Evolutionary conservation across 2,113 vertebrate genomes (phyloP), one percentile per base, ranked within the genome.

Genomic region (Podiceps cristatus): DNA sequence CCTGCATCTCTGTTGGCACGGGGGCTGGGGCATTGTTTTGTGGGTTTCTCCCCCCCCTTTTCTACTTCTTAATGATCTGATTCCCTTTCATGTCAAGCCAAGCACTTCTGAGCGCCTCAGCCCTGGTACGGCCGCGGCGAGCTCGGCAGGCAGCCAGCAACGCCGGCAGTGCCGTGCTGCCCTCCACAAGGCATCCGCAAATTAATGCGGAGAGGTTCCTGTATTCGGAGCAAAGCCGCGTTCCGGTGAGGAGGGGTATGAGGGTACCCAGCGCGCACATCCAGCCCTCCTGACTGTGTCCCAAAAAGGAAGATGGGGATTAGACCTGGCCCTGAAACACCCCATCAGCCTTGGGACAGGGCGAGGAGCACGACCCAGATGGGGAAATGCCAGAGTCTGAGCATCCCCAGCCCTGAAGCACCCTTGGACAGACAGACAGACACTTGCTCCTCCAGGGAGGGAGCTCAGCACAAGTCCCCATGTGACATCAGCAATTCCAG

Each of bases 351-450:
- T 31, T 16, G 18, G 37, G 2, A 5, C 0, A 35, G 33, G 15
- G 19, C 3, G 0, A n/a, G 28, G 11, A 62, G 66, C 0, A 0
- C 0, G 0, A 28, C 10, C 16, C 5, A 4, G 33, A 28, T 3
- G 31, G 52, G 53, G 37, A 29, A 91, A 86, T 2, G 6, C 22
- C 35, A 14, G 33, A 79, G 8, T 13, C 14, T 2, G 1, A 69
- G 45, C 33, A 88, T 11, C 58, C 58, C 17, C 22, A 23, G 31
- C 42, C 50, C 31, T 4, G 4, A 63, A 72, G 42, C 1, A 73
- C 17, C 49, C 47, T 71, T 5, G 3, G n/a, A 50, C 63, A 75
- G 55, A 62, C 1, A 18, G 62, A 82, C 1, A 1, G 27, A 55
- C 0, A 0, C 7, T 56, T 73, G 31, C 10, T 88, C 27, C 56